Base-by-base conservation (phyloP, 2,797 vertebrate species). In the Zenarchopterus dispar region DNA sequence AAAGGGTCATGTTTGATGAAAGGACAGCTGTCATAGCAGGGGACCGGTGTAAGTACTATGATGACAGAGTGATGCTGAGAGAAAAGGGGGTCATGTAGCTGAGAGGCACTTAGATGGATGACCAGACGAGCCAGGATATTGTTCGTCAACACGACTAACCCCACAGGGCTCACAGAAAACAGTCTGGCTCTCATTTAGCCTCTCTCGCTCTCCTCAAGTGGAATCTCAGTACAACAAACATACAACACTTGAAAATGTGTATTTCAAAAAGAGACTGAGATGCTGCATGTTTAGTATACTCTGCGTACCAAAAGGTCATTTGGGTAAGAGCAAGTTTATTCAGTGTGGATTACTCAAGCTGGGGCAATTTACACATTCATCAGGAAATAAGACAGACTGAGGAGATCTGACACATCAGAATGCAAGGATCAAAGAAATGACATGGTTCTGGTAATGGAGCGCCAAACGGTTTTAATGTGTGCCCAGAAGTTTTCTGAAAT, bases 21-120 rank as follows among this genome's bases (percentile, higher is more conserved):
- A 89, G 80, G 81, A 85, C 85, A 87, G 84, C 86, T 88, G 90
- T 84, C 85, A 83, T 70, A 81, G 76, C 51, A 50, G 83, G 75
- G 78, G 78, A 69, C 78, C 41, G 5, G 64, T 33, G 41, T 78
- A 90, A 91, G 88, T 74, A 85, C 66, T 72, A 42, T 71, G 87
- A 86, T 86, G 88, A 90, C 86, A 87, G 86, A 84, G 81, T 46
- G 69, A 90, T 78, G 81, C 70, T 31, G 71, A 70, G 73, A 85
- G 77, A 87, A 86, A 85, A 76, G 65, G 75, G 82, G 84, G 82
- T 82, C 75, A 80, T 66, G 78, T 69, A 78, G 81, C 78, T 64
- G 67, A 82, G 75, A 85, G 80, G 68, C 85, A 85, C 86, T 88
- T 73, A 82, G 75, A n/a, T 21, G 59, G 75, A n/a, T n/a, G n/a